These are phyloP conservation scores for Hylyphantes graminicola DNA, from an alignment of 1,140 invertebrate genomes.

Conservation along the genomic window DNA sequence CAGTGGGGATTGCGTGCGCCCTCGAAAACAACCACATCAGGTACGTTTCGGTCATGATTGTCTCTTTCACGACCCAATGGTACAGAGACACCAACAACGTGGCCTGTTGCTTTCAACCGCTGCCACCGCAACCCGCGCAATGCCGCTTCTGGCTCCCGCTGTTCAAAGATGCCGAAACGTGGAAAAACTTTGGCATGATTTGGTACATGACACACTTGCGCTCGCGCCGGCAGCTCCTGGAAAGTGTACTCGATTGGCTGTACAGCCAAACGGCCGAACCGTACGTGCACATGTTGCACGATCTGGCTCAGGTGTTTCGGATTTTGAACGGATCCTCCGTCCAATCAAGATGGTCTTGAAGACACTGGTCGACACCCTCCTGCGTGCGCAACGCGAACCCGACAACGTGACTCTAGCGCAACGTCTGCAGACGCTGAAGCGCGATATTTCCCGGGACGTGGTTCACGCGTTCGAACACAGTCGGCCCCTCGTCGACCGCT, in stretches of 20 bases:
- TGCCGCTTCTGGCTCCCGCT: neutral
- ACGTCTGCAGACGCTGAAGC: neutral
- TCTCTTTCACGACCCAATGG: neutral
- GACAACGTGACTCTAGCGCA: neutral
- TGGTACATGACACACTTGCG: neutral
- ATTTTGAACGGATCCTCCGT: neutral
- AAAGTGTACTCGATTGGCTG: neutral
- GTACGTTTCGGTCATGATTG: neutral
- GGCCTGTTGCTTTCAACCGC: neutral
- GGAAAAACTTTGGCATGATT: neutral
- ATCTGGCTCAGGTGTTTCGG: neutral
- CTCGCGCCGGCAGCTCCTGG: neutral
- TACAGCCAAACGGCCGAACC: neutral
- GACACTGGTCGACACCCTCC: neutral
- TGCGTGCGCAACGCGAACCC: neutral
- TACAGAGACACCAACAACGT: neutral
- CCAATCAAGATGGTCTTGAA: constrained; percentile 5
- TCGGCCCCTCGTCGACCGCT: neutral
- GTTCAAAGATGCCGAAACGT: neutral
- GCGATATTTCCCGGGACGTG: neutral
- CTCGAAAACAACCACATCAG: neutral
- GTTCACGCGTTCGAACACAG: neutral
- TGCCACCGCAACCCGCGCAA: too few relatives aligned
- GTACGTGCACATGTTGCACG: neutral
- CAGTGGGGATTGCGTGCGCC: neutral